Percentiles rank a stretch among this genome's conserved stretches.
phyloP scores from a whole-genome alignment of 2,797 vertebrate genomes.

The Hozukius guyotensis region DNA sequence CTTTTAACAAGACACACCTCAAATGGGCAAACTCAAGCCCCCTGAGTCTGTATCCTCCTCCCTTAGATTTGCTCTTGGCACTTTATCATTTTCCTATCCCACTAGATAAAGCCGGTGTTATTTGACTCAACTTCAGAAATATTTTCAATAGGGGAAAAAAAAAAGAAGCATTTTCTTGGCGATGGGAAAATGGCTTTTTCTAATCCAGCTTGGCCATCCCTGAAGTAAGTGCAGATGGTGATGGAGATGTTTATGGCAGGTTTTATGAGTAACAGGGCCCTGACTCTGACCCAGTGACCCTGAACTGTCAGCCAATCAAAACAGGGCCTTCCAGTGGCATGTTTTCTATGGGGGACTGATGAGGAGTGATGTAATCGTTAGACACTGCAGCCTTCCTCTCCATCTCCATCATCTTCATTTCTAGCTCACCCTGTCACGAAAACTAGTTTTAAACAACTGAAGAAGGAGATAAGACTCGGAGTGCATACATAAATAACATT shows the following conservation, averaged over 20 bases:
- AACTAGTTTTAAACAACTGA: conserved; percentile 34
- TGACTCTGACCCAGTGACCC: conserved; percentile 78
- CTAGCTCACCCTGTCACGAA: not conserved
- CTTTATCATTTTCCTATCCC: conserved; percentile 73
- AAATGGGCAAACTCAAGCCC: conserved; percentile 70
- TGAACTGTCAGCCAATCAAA: conserved; percentile 82
- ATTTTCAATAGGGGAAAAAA: conserved; percentile 57
- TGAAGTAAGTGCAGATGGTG: conserved; percentile 71
- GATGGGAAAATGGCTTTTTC: conserved; percentile 55
- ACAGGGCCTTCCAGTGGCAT: conserved; percentile 65
- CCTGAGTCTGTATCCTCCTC: conserved; percentile 66
- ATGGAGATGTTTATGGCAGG: conserved; percentile 79
- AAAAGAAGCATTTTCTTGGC: conserved; percentile 44
- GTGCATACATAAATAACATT: not conserved
- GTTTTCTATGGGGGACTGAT: conserved; percentile 79
- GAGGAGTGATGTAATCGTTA: conserved; percentile 78
- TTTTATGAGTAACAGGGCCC: conserved; percentile 77
- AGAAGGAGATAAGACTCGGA: not conserved
- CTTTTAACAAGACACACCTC: conserved; percentile 80
- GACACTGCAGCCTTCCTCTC: conserved; percentile 53
- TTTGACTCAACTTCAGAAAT: conserved; percentile 72
- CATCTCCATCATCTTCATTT: conserved; percentile 59
- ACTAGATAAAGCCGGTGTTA: conserved; percentile 72
- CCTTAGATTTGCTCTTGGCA: conserved; percentile 71
- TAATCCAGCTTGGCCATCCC: conserved; percentile 54